These are phyloP conservation scores for Polydrusus cervinus DNA, from an alignment of 2,888 invertebrate species.

Conservation along the genomic window DNA sequence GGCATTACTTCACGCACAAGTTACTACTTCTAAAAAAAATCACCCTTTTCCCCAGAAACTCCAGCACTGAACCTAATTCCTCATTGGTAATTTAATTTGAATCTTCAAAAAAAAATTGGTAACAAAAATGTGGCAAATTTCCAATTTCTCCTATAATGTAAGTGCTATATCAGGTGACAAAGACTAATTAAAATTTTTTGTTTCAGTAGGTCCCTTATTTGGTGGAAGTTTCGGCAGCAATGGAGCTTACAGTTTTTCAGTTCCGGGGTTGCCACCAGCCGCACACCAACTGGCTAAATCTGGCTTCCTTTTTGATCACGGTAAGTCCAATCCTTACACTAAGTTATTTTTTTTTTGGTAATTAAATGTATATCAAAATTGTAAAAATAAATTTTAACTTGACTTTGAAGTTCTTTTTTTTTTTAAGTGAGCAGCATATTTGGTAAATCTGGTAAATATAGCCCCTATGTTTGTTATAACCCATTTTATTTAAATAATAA, in stretches of 20 bases:
- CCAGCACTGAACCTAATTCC: no score
- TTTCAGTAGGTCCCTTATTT: slow-evolving; percentile 71
- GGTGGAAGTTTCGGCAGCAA: slow-evolving; percentile 68
- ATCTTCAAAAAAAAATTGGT: no score
- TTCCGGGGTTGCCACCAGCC: slow-evolving; percentile 69
- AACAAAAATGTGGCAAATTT: no score
- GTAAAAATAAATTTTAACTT: background rate
- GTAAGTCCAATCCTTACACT: slow-evolving; percentile 62
- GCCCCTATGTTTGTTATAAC: no score
- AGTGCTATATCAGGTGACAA: no score
- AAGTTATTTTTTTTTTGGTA: background rate
- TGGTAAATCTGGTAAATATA: no score
- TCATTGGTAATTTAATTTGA: no score
- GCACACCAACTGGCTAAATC: slow-evolving; percentile 69
- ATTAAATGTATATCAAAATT: background rate
- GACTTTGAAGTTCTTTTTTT: background rate
- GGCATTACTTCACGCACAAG: no score
- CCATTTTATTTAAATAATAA: background rate
- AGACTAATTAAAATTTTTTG: slow-evolving; percentile 56
- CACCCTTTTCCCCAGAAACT: no score
- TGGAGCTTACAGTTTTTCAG: slow-evolving; percentile 69
- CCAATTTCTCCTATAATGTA: no score
- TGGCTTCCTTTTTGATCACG: slow-evolving; percentile 70
- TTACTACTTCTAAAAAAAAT: no score
- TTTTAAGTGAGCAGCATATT: no score